Base-by-base conservation (phyloP, 2,888 invertebrate species). In the Coenonympha arcania region DNA sequence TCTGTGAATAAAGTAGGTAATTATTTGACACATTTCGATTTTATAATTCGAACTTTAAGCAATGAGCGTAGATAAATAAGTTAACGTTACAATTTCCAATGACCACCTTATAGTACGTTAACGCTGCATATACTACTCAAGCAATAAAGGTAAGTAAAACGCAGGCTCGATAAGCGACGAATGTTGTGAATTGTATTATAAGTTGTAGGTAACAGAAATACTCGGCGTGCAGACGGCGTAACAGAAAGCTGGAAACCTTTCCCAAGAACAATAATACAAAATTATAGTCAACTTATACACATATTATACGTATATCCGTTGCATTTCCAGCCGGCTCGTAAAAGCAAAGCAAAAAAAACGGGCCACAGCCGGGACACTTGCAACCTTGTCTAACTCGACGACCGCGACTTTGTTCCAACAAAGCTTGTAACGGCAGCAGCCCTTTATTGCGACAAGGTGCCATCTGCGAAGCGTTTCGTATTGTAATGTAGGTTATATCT, bases 281-380 rank as follows among this genome's bases (percentile, higher is more conserved):
- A 61, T 59, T 58, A 60, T 59, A 62, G 56, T 58, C 45, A 55
- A 54, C 47, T 66, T 54, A 64, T 65, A 66, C 56, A 54, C 63
- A 56, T 66, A 65, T 69, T 65, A 64, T 69, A 71, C 71, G 15
- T 15, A 24, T 39, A 24, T 39, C 13, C 13, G 76, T 71, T 74
- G 76, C 76, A 75, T 78, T 77, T 76, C 77, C 78, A 81, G 77
- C 73, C 78, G 65, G 66, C 71, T 76, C 69, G 69, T 79, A 74
- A 76, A 79, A 78, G 60, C 65, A 66, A 69, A 74, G 72, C 75
- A 44, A 83, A 83, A 82, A 77, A 81, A 78, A 74, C 66, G 64
- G 73, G 72, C 73, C 76, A n/a, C n/a, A 72, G 76, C 68, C 62
- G 58, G 53, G 50, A 56, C 64, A 67, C 68, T 72, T 78, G 70